Base-by-base conservation (phyloP, 2,888 invertebrate species). In the Troides oblongomaculatus region DNA sequence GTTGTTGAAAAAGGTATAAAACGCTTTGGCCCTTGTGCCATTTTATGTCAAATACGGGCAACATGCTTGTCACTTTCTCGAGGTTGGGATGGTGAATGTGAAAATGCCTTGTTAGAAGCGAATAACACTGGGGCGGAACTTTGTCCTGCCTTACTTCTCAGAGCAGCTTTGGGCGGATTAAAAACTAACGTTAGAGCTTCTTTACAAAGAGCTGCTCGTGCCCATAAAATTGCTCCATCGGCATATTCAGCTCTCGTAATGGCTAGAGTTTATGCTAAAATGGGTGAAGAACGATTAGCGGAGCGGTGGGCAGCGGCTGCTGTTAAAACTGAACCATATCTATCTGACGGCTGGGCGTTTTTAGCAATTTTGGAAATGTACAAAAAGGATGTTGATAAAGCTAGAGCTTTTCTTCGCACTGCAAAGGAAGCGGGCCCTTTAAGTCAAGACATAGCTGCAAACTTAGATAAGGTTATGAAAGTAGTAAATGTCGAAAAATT, bases 291-390 rank as follows among this genome's bases (percentile, higher is more conserved):
- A n/a, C 72, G 72, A 36, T 76, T 85, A 65, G 87, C 92, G 14
- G 85, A 89, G 71, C 85, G 89, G 14, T 92, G 92, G 92, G 83
- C 84, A 7, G 81, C 89, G 0, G 85, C 75, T 57, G 87, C 92
- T 57, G 89, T 92, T 0, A 87, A 88, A 68, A 69, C 78, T 30
- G 92, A 92, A 72, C 90, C 92, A 1, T 74, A 84, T 39, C 76
- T 92, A 43, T 81, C 92, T 5, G 90, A 92, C 75, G 92, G 85
- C 0, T 92, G 92, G 92, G 90, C 89, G 4, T 77, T 89, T 72
- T 74, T 92, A 72, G 84, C 86, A n/a, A 63, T 89, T 23, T 73
- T 90, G 56, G 89, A 89, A 12, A 84, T 90, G 81, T 77, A 81
- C 61, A 82, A 86, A 56, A 81, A 79, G 62, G 78, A 88, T 36